These are phyloP conservation scores for Mactra quadrangularis DNA, from an alignment of 1,140 invertebrate species.

Conservation along the genomic window DNA sequence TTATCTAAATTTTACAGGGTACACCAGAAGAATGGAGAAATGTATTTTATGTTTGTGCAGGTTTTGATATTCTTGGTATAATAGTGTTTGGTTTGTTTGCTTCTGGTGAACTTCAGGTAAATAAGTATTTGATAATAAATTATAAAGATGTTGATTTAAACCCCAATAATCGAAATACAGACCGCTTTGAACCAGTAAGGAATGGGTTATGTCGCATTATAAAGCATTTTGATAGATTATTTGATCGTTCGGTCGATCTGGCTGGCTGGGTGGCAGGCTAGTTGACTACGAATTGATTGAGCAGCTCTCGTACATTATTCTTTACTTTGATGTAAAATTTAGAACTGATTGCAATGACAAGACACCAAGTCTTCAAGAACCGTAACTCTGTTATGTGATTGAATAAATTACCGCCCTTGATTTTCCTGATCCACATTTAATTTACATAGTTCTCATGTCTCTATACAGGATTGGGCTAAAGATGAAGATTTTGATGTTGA, in stretches of 20 bases:
- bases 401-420: no score
- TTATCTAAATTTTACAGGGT: constrained; percentile 7
- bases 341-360: no score
- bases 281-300: no score
- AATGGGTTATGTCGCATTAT: neutral
- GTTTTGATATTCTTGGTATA: constrained; percentile 42
- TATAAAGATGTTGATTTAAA: neutral
- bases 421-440: no score
- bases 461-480: constrained; percentile 51
- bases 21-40: constrained; percentile 56
- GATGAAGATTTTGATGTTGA: constrained; percentile 45
- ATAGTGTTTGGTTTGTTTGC: constrained; percentile 35
- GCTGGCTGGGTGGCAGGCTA: no score
- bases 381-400: no score
- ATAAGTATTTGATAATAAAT: neutral
- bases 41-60: constrained; percentile 57
- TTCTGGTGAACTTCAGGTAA: constrained; percentile 47
- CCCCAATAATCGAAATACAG: neutral
- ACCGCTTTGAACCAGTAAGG: neutral
- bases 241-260: no score
- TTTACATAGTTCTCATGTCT: no score
- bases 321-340: no score
- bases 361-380: no score
- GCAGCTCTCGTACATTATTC: no score
- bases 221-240: neutral